Percentiles rank a stretch among this genome's conserved stretches.
These are phyloP conservation scores for Spizella passerina DNA, from an alignment of 2,797 vertebrate species.

Conservation along the genomic window DNA sequence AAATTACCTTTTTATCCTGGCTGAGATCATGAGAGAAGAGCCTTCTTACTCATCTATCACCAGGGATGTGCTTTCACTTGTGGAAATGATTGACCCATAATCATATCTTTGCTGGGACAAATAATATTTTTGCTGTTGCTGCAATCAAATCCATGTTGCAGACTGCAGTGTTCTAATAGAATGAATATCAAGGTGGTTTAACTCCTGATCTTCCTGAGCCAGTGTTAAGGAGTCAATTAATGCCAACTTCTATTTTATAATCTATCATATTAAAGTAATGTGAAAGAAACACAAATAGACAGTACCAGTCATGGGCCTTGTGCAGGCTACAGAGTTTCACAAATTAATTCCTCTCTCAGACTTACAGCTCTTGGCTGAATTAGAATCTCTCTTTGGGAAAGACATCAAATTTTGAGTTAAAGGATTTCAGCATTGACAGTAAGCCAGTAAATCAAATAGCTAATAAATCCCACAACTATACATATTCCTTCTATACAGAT, in stretches of 20 bases:
- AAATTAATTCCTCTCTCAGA: neutral
- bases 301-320: neutral
- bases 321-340: neutral
- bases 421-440: neutral
- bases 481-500: neutral
- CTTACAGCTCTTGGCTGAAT: neutral
- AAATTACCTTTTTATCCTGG: slow-evolving; percentile 75
- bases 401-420: neutral
- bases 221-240: neutral
- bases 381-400: neutral
- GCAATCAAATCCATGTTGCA: slow-evolving; percentile 51
- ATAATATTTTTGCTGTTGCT: slow-evolving; percentile 52
- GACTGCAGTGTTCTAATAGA: slow-evolving; percentile 53
- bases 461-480: neutral
- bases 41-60: slow-evolving; percentile 60
- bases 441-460: neutral
- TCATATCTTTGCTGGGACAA: slow-evolving; percentile 68
- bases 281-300: neutral
- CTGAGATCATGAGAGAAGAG: slow-evolving; percentile 62
- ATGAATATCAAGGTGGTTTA: slow-evolving; percentile 9
- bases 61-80: slow-evolving; percentile 60
- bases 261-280: neutral
- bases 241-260: neutral
- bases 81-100: slow-evolving; percentile 72
- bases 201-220: slow-evolving; percentile 23